Conservation (phyloP, 2,113 vertebrate genomes). For the Caretta caretta region DNA sequence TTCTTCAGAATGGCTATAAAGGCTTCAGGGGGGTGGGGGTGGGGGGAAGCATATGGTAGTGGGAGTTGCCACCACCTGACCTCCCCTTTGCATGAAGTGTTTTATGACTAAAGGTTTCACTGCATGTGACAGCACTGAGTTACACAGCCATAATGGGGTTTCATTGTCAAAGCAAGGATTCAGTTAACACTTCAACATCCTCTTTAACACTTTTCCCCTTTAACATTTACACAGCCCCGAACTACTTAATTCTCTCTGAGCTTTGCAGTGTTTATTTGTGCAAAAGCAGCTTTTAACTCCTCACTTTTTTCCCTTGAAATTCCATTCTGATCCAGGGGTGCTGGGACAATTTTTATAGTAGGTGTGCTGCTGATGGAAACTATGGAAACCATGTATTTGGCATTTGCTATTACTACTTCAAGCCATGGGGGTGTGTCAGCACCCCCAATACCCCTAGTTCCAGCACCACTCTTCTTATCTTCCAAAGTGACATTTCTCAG, state of each 20-base stretch:
- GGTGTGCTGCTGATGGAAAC: too few relatives aligned
- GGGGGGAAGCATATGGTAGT: not conserved
- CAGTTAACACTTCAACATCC: not conserved
- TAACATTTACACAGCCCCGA: not conserved
- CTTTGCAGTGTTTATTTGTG: too few relatives aligned
- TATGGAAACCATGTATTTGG: too few relatives aligned
- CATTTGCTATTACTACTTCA: too few relatives aligned
- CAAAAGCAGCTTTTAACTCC: too few relatives aligned
- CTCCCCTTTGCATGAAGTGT: not conserved
- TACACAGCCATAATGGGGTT: not conserved
- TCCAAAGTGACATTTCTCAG: too few relatives aligned
- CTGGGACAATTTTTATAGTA: too few relatives aligned
- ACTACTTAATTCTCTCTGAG: not conserved
- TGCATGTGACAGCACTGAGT: not conserved
- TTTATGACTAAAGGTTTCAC: not conserved
- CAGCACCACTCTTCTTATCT: too few relatives aligned
- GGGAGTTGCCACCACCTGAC: not conserved
- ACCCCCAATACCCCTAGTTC: too few relatives aligned
- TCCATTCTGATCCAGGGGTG: too few relatives aligned
- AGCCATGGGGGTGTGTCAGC: too few relatives aligned
- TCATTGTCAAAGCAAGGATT: not conserved
- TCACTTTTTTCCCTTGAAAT: too few relatives aligned
- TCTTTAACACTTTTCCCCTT: not conserved
- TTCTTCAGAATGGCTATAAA: not conserved
- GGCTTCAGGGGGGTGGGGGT: not conserved